Evolutionary conservation across 2,888 invertebrate genomes (phyloP), one percentile per base, ranked within the genome.

Genomic region (Argyresthia goedartella): DNA sequence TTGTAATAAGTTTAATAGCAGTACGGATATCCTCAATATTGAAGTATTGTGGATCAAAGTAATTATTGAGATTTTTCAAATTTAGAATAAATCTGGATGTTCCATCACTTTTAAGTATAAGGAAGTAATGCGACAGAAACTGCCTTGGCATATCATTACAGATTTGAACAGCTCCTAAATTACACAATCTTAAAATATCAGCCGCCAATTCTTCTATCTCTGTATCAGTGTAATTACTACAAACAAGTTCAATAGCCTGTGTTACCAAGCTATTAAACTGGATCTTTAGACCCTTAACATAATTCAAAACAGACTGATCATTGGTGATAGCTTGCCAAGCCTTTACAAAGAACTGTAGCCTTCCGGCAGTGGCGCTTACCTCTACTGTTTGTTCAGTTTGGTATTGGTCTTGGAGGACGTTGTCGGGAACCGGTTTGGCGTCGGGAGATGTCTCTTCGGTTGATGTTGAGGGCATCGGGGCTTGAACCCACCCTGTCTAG

Each of bases 41-140:
- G 13, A 49, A 52, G 39, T 52, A 49, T 11, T 34, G 41, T 41
- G 49, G 10, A 14, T 49, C 3, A 47, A 53, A 15, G 25, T 33
- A 53, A n/a, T 50, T 53, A 14, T 53, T 53, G n/a, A 53, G 36
- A n/a, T n/a, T 46, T 42, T 50, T 53, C 15, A 53, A 25, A 47
- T 53, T 53, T 14, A 53, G 33, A 13, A 53, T 53, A 42, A 53
- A 50, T 10, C 53, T 46, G 6, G 13, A 16, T 9, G 39, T 11
- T 9, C 52, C 52, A 13, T 48, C 35, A 33, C 49, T 54, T 48
- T 54, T 54, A 34, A 52, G 54, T 4, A 35, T 47, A 10, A 54
- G 35, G 33, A 54, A 54, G 4, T 49, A 45, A 9, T 34, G 46
- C 7, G 53, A 53, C 7, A 53, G 1, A 13, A 36, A 53, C 25